A percentile compares a stretch with the other conserved stretches of the same genome.
Conservation (phyloP, 2,113 vertebrate genomes). For the Lagopus muta region DNA sequence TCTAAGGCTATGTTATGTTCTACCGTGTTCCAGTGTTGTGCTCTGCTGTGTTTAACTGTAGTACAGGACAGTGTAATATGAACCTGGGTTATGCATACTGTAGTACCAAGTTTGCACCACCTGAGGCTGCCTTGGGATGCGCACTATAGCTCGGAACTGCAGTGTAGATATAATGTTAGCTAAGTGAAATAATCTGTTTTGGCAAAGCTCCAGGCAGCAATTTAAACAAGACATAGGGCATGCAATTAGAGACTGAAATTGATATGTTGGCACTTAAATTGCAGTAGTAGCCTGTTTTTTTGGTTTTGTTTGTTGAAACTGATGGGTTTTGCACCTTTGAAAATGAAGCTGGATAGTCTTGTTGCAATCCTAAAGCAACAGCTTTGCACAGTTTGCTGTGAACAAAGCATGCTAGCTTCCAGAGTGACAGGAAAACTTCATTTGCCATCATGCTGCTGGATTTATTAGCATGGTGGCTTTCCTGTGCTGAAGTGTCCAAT, state of each 20-base stretch:
- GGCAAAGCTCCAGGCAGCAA: slow-evolving; percentile 51
- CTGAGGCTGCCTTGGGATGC: background rate
- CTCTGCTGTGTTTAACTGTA: background rate
- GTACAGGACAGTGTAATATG: background rate
- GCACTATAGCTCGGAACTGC: background rate
- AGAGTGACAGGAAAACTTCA: background rate
- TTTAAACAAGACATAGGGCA: slow-evolving; percentile 19
- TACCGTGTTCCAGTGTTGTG: background rate
- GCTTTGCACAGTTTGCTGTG: background rate
- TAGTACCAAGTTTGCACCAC: background rate
- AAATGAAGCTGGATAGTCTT: background rate
- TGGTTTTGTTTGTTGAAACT: background rate
- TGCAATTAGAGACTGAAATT: slow-evolving; percentile 60
- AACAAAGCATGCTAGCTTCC: rapidly evolving
- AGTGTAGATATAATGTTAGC: background rate
- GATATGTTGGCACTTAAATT: slow-evolving; percentile 37
- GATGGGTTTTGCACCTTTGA: background rate
- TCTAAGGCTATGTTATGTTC: background rate
- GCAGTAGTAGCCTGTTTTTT: background rate
- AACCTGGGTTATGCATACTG: background rate
- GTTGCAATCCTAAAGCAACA: background rate
- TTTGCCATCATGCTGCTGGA: background rate
- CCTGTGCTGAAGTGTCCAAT: background rate
- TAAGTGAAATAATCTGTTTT: slow-evolving; percentile 34
- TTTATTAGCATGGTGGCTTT: background rate